Evolutionary conservation across 2,797 vertebrate genomes (phyloP), one percentile per base, ranked within the genome.

Genomic region (Lateolabrax maculatus): DNA sequence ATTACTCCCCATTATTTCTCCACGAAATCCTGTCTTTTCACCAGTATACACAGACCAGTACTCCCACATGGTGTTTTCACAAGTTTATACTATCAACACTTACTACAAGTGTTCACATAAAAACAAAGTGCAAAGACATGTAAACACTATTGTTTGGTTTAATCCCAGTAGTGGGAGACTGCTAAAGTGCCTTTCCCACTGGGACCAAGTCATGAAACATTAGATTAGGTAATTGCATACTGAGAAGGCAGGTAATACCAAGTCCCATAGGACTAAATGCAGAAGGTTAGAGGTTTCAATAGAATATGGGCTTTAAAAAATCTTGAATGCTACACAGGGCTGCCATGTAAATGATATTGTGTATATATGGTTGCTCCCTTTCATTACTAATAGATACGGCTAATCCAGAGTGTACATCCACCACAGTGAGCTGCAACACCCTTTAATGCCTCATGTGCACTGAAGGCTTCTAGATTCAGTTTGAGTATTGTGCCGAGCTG

Each of bases 61-160:
- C 13, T n/a, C 43, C 36, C 29, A 60, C 27, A 1, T 19, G 10
- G 5, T 36, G 13, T 63, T 60, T 71, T 71, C 15, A 19, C 9
- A 49, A 9, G 16, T 78, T 74, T 29, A 49, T 46, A 43, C n/a
- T 31, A n/a, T 72, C 63, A 69, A 21, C 64, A 68, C 39, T 67
- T 11, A 41, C n/a, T 62, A 3, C 25, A 58, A 36, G 71, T 58
- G 52, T 61, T 84, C 69, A 72, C 55, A 56, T 21, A 29, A 18
- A 49, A 46, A 39, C 39, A 48, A 51, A 75, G 25, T 57, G 16
- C 25, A 55, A 62, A 53, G 51, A 36, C 53, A 71, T 80, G 78
- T 83, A 66, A 72, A 71, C 80, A 71, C 49, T 66, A 36, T 60
- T 79, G 71, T 80, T 71, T 65, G 76, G 36, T 41, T 29, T 76